These are phyloP conservation scores for Pantelozetes paolii DNA, from an alignment of 2,888 invertebrate genomes.

Conservation along the genomic window DNA sequence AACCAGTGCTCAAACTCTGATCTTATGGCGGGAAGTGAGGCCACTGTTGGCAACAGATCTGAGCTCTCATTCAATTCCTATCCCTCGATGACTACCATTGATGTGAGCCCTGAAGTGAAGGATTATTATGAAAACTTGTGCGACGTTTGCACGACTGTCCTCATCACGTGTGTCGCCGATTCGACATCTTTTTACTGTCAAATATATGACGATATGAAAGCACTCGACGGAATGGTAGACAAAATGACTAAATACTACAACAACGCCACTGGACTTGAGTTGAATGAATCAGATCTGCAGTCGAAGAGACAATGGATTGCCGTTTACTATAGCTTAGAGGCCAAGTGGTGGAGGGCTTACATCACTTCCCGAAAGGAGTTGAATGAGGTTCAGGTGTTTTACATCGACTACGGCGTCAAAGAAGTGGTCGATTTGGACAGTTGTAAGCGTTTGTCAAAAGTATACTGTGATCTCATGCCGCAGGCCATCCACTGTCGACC, in stretches of 20 bases:
- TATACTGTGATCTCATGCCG: background rate
- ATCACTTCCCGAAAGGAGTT: background rate
- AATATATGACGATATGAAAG: background rate
- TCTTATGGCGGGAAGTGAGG: too few relatives aligned
- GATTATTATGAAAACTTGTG: background rate
- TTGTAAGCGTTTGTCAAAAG: background rate
- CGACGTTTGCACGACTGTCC: background rate
- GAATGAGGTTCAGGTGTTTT: background rate
- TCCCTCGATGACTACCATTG: too few relatives aligned
- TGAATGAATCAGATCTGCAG: background rate
- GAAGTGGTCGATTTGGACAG: background rate
- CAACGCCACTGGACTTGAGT: background rate
- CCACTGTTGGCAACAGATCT: too few relatives aligned
- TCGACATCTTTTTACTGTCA: background rate
- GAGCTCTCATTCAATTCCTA: too few relatives aligned
- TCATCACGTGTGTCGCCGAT: background rate
- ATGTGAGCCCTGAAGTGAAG: too few relatives aligned
- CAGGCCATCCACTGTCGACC: constrained; percentile 21
- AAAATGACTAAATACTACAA: background rate
- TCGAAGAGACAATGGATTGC: background rate
- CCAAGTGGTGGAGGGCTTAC: background rate
- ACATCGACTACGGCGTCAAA: background rate
- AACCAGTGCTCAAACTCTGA: too few relatives aligned
- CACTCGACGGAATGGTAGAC: background rate
- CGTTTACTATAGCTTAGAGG: background rate